Conservation (phyloP, 2,888 invertebrate genomes). For the Ptilodon capucinus region DNA sequence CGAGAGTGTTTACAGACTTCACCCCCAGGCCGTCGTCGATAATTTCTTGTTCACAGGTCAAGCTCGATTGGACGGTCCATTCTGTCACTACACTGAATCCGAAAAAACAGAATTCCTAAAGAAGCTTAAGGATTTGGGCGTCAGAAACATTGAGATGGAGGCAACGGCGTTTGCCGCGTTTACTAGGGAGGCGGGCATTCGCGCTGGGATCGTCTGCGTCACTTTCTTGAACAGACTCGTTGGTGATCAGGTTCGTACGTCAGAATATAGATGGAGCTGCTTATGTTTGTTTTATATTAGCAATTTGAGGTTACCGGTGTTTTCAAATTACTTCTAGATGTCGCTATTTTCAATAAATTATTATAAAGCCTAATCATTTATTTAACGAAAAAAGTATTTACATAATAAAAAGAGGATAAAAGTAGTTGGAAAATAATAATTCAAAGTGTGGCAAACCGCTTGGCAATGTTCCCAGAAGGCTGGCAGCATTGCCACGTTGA, state of each 20-base stretch:
- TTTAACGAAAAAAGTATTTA: no score
- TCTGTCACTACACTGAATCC: constrained; percentile 85
- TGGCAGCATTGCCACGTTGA: no score
- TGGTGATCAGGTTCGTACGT: constrained; percentile 85
- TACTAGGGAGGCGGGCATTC: constrained; percentile 84
- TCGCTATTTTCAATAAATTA: no score
- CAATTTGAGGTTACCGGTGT: no score
- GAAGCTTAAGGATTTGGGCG: constrained; percentile 75
- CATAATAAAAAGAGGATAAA: no score
- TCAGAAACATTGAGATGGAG: constrained; percentile 92
- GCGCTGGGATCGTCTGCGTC: constrained; percentile 87
- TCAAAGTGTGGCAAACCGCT: no score
- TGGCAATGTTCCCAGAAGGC: no score
- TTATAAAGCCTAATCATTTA: no score
- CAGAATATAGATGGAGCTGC: constrained; percentile 16
- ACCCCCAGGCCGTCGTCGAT: background rate
- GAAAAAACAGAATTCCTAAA: constrained; percentile 85
- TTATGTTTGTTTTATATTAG: no score
- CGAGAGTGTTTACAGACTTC: no score
- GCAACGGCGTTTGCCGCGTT: constrained; percentile 87
- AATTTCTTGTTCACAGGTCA: constrained; percentile 80
- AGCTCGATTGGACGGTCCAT: constrained; percentile 88
- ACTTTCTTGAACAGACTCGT: constrained; percentile 86
- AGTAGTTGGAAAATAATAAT: no score
- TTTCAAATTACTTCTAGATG: no score